Conservation (phyloP, 2,797 vertebrate genomes). For the Arnoldichthys spilopterus region DNA sequence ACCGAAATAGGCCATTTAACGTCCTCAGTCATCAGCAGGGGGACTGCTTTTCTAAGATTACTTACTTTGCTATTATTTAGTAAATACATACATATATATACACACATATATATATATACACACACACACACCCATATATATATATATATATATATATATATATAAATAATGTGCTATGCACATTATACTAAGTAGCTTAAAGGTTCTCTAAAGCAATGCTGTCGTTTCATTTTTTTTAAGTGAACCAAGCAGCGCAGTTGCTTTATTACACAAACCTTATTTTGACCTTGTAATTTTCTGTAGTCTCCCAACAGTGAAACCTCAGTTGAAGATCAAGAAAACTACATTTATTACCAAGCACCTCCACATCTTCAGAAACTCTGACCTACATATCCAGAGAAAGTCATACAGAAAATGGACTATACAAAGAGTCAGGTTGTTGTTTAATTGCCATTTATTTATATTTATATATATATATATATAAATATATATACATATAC, state of each 20-base stretch:
- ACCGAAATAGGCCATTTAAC: conserved; percentile 30
- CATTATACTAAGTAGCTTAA: not conserved
- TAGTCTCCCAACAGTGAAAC: not conserved
- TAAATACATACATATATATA: not conserved
- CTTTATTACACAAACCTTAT: not conserved
- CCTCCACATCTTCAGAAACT: not conserved
- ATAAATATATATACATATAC: too few species aligned
- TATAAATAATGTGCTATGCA: too few species aligned
- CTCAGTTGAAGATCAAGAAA: not conserved
- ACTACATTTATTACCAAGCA: not conserved
- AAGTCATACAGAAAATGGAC: not conserved
- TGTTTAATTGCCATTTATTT: too few species aligned
- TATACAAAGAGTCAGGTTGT: not conserved
- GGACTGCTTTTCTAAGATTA: not conserved
- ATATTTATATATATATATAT: too few species aligned
- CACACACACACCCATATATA: too few species aligned
- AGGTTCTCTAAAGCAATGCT: not conserved
- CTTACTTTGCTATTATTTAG: conserved; percentile 7
- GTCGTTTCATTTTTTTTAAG: not conserved
- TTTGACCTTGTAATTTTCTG: not conserved
- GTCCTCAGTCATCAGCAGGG: not conserved
- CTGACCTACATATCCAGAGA: not conserved
- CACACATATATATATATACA: too few species aligned
- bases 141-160: too few species aligned
- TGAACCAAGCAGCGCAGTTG: not conserved